These are phyloP conservation scores for Caprella mutica DNA, from an alignment of 2,888 invertebrate species.

Conservation along the genomic window DNA sequence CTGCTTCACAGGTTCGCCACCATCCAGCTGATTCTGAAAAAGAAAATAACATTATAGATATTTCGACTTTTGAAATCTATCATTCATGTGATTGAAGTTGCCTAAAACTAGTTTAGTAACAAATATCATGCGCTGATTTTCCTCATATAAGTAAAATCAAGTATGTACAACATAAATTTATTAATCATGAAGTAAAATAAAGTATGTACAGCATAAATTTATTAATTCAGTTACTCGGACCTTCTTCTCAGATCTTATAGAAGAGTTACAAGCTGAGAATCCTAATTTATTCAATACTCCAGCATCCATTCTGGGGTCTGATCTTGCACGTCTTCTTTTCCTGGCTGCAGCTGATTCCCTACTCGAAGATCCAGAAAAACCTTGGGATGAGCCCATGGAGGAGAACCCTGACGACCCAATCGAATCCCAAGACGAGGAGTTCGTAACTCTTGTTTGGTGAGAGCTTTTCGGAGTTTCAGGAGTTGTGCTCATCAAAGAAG, in stretches of 20 bases:
- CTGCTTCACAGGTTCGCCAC: constrained; percentile 17
- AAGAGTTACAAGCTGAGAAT: constrained; percentile 62
- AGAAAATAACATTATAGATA: no score
- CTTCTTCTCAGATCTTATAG: constrained; percentile 3
- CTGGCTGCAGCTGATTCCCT: constrained; percentile 16
- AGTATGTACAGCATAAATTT: no score
- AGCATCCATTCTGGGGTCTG: constrained; percentile 40
- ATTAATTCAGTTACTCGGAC: no score
- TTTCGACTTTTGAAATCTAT: no score
- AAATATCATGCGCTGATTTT: no score
- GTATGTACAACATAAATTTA: no score
- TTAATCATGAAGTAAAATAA: no score
- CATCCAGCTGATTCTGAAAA: constrained; percentile 32
- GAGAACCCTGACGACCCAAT: constrained; percentile 27
- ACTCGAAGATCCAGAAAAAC: constrained; percentile 10
- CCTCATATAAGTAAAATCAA: no score
- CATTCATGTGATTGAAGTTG: no score
- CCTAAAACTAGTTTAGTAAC: no score
- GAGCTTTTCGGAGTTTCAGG: constrained; percentile 25
- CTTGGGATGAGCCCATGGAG: constrained; percentile 17
- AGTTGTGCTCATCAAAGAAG: constrained; percentile 28
- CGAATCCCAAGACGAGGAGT: constrained; percentile 32
- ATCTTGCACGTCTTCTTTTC: constrained; percentile 23
- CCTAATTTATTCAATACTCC: constrained; percentile 58
- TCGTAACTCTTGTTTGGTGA: constrained; percentile 22